Conservation (phyloP, 2,888 invertebrate species). For the Atherix ibis region DNA sequence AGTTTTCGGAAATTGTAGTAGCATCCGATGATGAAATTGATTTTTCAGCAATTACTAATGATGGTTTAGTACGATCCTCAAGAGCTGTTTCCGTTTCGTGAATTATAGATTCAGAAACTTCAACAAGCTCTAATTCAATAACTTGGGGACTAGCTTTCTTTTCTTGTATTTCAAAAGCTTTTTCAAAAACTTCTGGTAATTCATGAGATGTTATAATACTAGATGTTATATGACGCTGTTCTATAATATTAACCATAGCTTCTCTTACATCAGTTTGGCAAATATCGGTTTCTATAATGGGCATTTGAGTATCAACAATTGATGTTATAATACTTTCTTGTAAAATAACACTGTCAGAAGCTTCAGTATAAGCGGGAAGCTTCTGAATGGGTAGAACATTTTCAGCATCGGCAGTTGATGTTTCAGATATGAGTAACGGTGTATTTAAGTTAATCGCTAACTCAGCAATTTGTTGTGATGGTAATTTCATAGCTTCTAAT, state of each 20-base stretch:
- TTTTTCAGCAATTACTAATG: constrained; percentile 39
- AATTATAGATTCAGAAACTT: constrained; percentile 39
- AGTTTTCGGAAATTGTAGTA: constrained; percentile 42
- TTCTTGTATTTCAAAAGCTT: constrained; percentile 29
- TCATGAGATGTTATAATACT: constrained; percentile 43
- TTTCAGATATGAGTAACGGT: constrained; percentile 40
- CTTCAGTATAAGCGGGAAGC: constrained; percentile 12
- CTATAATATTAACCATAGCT: constrained; percentile 43
- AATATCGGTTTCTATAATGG: constrained; percentile 40
- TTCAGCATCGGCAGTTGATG: constrained; percentile 16
- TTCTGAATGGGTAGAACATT: constrained; percentile 13
- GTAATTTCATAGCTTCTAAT: constrained; percentile 40
- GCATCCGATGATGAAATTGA: constrained; percentile 42
- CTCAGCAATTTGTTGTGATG: constrained; percentile 41
- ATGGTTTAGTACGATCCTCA: constrained; percentile 35
- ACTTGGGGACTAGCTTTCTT: constrained; percentile 36
- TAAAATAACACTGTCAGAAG: constrained; percentile 33
- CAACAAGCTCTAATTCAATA: constrained; percentile 41
- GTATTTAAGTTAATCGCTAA: constrained; percentile 43
- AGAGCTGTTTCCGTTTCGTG: constrained; percentile 52
- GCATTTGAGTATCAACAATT: constrained; percentile 47
- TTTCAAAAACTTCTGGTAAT: constrained; percentile 38
- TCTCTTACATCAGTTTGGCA: constrained; percentile 35
- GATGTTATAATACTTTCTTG: constrained; percentile 42
- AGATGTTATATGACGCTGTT: constrained; percentile 44